Conservation (phyloP, 2,888 invertebrate genomes). For the Meta bourneti region DNA sequence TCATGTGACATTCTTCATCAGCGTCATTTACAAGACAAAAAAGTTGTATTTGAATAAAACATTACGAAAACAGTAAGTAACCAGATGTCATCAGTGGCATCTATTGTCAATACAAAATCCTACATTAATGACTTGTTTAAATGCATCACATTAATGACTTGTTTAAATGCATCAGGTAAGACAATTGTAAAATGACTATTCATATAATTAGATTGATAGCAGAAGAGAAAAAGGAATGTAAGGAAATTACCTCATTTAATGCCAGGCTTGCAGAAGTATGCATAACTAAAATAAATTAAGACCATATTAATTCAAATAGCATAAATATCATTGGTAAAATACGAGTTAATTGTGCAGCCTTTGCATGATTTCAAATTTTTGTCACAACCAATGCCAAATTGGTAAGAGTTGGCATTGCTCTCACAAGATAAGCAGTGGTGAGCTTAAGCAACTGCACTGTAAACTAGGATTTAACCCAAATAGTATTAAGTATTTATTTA, state of each 20-base stretch:
- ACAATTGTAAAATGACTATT: background rate
- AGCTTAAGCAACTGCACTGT: too few species aligned
- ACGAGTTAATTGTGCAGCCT: background rate
- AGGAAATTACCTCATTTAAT: conserved; percentile 62
- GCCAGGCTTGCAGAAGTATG: conserved; percentile 74
- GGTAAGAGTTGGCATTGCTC: background rate
- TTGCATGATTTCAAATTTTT: too few species aligned
- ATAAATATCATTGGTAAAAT: background rate
- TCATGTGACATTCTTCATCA: too few species aligned
- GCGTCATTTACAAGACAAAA: too few species aligned
- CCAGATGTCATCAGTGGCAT: too few species aligned
- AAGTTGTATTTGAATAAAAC: too few species aligned
- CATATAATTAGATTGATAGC: background rate
- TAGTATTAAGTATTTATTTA: too few species aligned
- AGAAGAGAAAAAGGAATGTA: background rate
- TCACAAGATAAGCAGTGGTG: too few species aligned
- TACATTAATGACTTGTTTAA: background rate
- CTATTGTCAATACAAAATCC: background rate
- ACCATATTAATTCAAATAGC: background rate
- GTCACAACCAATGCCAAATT: background rate
- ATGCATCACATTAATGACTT: background rate
- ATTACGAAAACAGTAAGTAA: too few species aligned
- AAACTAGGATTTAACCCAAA: too few species aligned
- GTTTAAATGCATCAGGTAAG: background rate
- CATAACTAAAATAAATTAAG: conserved; percentile 55